Evolutionary conservation across 1,140 invertebrate species (phyloP), one percentile per base, ranked within the genome.

Genomic region (Caenorhabditis remanei): DNA sequence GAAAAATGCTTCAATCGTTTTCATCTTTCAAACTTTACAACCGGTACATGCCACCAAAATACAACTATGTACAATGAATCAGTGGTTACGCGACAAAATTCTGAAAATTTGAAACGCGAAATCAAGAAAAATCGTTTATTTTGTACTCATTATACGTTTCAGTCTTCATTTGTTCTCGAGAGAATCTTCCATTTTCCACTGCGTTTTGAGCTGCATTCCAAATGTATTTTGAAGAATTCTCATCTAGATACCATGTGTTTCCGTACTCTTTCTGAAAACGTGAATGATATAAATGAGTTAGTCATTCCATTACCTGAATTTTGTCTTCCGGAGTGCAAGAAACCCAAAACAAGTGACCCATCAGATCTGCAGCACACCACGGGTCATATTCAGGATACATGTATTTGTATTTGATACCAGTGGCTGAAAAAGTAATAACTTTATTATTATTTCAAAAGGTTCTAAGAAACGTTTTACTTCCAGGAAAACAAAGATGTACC

Each of bases 261-360:
- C 56, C 56, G 19, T 58, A 58, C 19, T 58, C 56, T 58, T 58
- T 58, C 56, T 58, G n/a, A 58, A n/a, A 7, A 3, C 13, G 6
- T 4, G 16, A 58, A 19, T 7, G 1, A 1, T 58, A n/a, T 19
- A 21, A n/a, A 21, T 7, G 13, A 16, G 13, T n/a, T n/a, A 16
- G n/a, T 19, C 13, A n/a, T 58, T 58, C 56, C 3, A 58, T n/a
- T 58, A 58, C 56, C 56, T 58, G 13, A n/a, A 58, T 58, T 58
- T 58, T 84, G 16, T 56, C 40, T 32, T 84, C 83, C 21, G 83
- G 83, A 41, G 53, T 84, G 43, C 83, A 84, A 1, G 83, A 6
- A 5, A 61, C 43, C 83, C 83, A 84, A 24, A 84, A 84, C n/a
- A 84, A 16, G 21, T 55, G 83, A 13, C 83, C 83, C n/a, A 84